phyloP scores from a whole-genome alignment of 1,140 invertebrate genomes.

The Cydia fagiglandana region DNA sequence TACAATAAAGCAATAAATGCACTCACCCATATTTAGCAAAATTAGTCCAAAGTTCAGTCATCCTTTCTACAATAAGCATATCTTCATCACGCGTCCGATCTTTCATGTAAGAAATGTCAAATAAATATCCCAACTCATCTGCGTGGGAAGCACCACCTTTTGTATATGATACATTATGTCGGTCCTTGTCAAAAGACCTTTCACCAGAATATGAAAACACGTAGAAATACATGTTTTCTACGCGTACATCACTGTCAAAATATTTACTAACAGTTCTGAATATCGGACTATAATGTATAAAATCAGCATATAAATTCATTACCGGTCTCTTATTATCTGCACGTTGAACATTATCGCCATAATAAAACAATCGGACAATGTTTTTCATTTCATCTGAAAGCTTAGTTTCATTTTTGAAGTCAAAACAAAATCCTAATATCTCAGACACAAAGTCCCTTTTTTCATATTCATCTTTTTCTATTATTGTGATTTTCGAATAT shows the following conservation, averaged over 20 bases:
- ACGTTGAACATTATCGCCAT: neutral
- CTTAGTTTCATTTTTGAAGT: neutral
- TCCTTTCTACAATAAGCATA: constrained; percentile 39
- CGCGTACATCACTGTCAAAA: neutral
- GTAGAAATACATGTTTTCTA: constrained; percentile 34
- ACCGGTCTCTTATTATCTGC: neutral
- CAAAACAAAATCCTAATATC: neutral
- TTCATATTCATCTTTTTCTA: neutral
- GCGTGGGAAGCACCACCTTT: constrained; percentile 40
- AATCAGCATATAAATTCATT: constrained; percentile 41
- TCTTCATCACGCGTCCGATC: constrained; percentile 32
- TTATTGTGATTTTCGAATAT: neutral
- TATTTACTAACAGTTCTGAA: constrained; percentile 34
- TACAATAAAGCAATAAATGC: too few relatives aligned
- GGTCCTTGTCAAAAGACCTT: too few relatives aligned
- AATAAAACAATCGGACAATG: too few relatives aligned
- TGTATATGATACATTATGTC: constrained; percentile 31
- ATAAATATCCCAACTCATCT: constrained; percentile 50
- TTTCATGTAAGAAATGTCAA: constrained; percentile 37
- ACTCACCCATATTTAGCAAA: constrained; percentile 50
- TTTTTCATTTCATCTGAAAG: too few relatives aligned
- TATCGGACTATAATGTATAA: constrained; percentile 37
- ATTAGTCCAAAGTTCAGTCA: constrained; percentile 49
- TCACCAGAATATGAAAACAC: constrained; percentile 42
- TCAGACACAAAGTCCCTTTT: neutral